Evolutionary conservation across 2,888 invertebrate species (phyloP), one percentile per base, ranked within the genome.

Genomic region (Cactoblastis cactorum): DNA sequence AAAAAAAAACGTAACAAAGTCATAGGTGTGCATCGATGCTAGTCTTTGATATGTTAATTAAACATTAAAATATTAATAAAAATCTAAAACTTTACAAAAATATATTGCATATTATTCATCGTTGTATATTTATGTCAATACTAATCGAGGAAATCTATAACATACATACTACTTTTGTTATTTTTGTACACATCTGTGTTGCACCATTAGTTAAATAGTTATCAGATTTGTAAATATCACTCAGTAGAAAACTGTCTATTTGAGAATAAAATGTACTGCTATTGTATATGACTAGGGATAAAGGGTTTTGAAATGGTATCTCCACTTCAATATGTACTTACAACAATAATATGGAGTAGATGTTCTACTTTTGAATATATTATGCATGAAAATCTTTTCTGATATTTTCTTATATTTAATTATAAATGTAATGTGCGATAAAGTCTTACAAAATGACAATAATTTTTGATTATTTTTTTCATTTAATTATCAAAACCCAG

Each of bases 81-180:
- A 67, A 72, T 73, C 76, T 83, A 80, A 77, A 77, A 73, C 62
- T 68, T 73, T 71, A 76, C 71, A 77, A 77, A 83, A 80, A 84
- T 80, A 85, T 83, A 86, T 84, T 86, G 79, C 82, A 77, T 78
- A 71, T 76, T 69, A 63, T n/a, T n/a, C n/a, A n/a, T 85, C 81
- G 81, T 84, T 85, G 85, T 84, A 80, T 75, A 74, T 71, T 72
- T 71, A 65, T 75, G 71, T 70, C 70, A 78, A 77, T 74, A 74
- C 69, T 80, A 77, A 66, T 63, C 65, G 66, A 71, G 58, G 61
- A 52, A 41, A 51, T 51, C 35, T 48, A 53, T 49, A 54, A 35
- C 3, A 34, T 50, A 53, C 45, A 45, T 49, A n/a, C 47, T 51
- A 48, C 52, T 49, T 53, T 39, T 53, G 50, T 65, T 63, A 63